Base-by-base conservation (phyloP, 1,140 invertebrate genomes). In the Microplitis mediator region DNA sequence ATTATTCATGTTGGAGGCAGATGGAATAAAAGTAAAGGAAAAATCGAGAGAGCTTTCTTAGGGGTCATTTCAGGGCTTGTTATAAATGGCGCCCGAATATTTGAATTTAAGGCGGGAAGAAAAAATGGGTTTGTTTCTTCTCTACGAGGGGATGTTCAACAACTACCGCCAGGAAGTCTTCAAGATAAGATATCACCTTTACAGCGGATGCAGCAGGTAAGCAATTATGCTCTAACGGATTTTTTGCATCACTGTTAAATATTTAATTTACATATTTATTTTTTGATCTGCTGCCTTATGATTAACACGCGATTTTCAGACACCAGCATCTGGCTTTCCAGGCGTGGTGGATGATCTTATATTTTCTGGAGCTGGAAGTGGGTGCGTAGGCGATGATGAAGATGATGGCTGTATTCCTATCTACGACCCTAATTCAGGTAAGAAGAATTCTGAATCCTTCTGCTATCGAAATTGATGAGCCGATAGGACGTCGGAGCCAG, bases 61-160 rank as follows among this genome's bases (percentile, higher is more conserved):
- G 97, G 97, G 9, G 93, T 97, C 34, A 91, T 98, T 64, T 92
- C 95, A 16, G 97, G 97, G 16, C 87, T 96, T 9, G 95, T 96
- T 2, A 92, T 97, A 32, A 97, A 98, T 83, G 93, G 95, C 23
- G 89, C 94, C 60, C 87, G 94, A 31, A 90, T 97, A 6, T 87
- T 98, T 56, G 95, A 98, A 82, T 84, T 96, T 80, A 95, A 95
- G 0, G 92, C 94, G 0, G 92, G 94, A 62, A 92, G 92, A 60
- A 94, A 97, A 82, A 88, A 91, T 4, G 89, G 92, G 69, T 90
- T 94, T 23, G 69, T 75, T 8, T 71, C 73, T 14, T 91, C 89
- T 1, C 90, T 93, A 4, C 88, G 93, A 73, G 93, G 93, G 45
- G 93, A 94, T 81, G 93, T 92, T 50, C 90, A 93, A 79, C 83